phyloP scores from a whole-genome alignment of 2,888 invertebrate species.

The Tridacna crocea region DNA sequence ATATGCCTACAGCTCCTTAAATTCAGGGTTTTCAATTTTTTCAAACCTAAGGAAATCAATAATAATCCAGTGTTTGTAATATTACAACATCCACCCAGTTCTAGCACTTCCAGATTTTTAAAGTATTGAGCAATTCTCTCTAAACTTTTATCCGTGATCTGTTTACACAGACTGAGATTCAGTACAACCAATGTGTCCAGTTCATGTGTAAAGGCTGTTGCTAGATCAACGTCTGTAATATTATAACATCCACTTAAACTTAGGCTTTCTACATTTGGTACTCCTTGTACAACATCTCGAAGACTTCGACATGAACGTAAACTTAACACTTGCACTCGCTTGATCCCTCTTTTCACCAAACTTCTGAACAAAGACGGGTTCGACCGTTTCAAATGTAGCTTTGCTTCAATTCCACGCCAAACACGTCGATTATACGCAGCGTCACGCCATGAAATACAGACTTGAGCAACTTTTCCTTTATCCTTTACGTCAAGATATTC shows the following conservation, averaged over 20 bases:
- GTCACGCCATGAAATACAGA: conserved; percentile 92
- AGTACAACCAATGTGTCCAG: conserved; percentile 91
- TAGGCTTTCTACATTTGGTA: conserved; percentile 93
- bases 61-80: conserved; percentile 95
- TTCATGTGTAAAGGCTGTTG: conserved; percentile 91
- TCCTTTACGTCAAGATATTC: conserved; percentile 94
- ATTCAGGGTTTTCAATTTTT: conserved; percentile 92
- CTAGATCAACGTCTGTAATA: conserved; percentile 93
- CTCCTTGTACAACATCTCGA: conserved; percentile 92
- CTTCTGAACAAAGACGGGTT: conserved; percentile 94
- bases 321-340: conserved; percentile 94
- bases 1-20: conserved; percentile 96
- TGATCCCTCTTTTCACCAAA: conserved; percentile 93
- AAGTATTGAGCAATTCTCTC: conserved; percentile 93
- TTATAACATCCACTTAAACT: conserved; percentile 97
- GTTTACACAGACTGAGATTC: conserved; percentile 96
- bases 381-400: conserved; percentile 92
- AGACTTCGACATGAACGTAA: conserved; percentile 89
- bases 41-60: conserved; percentile 94
- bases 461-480: conserved; percentile 95
- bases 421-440: conserved; percentile 96
- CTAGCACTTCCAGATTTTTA: conserved; percentile 92
- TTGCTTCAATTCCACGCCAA: conserved; percentile 97
- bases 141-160: conserved; percentile 95
- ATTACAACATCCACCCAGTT: conserved; percentile 96